Evolutionary conservation across 1,140 invertebrate genomes (phyloP), one percentile per base, ranked within the genome.

Genomic region (Papilio polytes): DNA sequence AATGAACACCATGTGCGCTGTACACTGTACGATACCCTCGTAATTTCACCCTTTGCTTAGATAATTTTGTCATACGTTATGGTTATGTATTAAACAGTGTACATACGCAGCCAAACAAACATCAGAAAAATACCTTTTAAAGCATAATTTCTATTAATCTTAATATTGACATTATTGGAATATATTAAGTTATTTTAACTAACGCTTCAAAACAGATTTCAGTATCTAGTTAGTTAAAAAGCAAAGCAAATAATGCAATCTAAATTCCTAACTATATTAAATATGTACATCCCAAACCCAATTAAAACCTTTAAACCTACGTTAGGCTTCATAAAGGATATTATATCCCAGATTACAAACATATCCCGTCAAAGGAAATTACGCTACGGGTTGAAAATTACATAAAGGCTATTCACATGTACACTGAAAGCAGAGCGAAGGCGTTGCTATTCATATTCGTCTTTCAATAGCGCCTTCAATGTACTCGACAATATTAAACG

Each of bases 361-460:
- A 26, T 72, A 74, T 44, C 10, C 73, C 18, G 41, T 48, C 73
- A 74, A 74, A 74, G 31, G 44, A 48, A 74, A 74, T 74, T 74
- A 74, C 41, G 9, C 72, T 41, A 15, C 18, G 72, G 41, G 41
- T 15, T n/a, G 41, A 20, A 74, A 74, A 74, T 74, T 74, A 51
- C 51, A 74, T 48, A 74, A 74, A 26, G 44, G 36, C 44, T 74
- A 74, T 74, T 74, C 73, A 74, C 73, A 22, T 74, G 41, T 20
- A 48, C 13, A 20, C 20, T 74, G 9, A 74, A 74, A 74, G 36
- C 44, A 20, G 73, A 74, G 10, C 73, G 15, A 74, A 20, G 41
- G 73, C 73, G 44, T 48, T 44, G 7, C 73, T 74, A 74, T 74
- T 74, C 44, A 74, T 74, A 22, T 22, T 31, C 72, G 3, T 22